These are phyloP conservation scores for Drosophila algonquin DNA, from an alignment of 2,888 invertebrate species.

Conservation along the genomic window DNA sequence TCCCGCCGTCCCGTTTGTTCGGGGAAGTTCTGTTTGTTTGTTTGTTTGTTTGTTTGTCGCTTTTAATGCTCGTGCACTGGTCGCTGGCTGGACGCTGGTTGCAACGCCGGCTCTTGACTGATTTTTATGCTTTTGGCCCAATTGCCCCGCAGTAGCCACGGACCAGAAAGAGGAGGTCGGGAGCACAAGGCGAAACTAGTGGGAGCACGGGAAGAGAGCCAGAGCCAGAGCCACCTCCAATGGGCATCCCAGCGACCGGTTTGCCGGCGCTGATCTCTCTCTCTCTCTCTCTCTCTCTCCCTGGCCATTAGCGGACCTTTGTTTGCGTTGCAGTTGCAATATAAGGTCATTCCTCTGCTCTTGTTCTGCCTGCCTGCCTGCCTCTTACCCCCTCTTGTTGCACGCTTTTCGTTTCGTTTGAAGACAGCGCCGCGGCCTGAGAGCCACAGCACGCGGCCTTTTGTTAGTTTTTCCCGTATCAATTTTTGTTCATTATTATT, in stretches of 20 bases:
- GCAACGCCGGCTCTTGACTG: constrained; percentile 70
- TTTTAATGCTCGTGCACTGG: constrained; percentile 66
- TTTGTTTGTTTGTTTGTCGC: constrained; percentile 71
- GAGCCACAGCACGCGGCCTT: constrained; percentile 64
- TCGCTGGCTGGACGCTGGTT: constrained; percentile 38
- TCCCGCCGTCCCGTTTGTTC: constrained; percentile 40
- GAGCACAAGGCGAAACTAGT: not conserved
- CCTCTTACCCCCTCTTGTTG: constrained; percentile 37
- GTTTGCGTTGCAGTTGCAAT: constrained; percentile 70
- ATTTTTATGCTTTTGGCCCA: constrained; percentile 80
- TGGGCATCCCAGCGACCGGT: constrained; percentile 41
- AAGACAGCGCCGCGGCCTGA: constrained; percentile 62
- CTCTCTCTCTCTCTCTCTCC: constrained; percentile 2
- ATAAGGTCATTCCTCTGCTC: constrained; percentile 56
- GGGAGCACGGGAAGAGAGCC: constrained; percentile 7
- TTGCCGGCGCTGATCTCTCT: constrained; percentile 25
- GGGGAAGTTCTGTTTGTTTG: constrained; percentile 42
- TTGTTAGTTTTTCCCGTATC: constrained; percentile 75
- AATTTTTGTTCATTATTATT: constrained; percentile 58
- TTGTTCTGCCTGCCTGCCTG: constrained; percentile 45
- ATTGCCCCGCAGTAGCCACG: constrained; percentile 73
- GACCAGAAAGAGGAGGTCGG: not conserved
- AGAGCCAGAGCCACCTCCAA: not conserved
- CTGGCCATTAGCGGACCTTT: constrained; percentile 71
- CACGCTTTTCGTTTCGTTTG: constrained; percentile 77